Percentiles rank a stretch among this genome's conserved stretches.
Conservation (phyloP, 2,113 vertebrate species). For the Triplophysa siluroides region DNA sequence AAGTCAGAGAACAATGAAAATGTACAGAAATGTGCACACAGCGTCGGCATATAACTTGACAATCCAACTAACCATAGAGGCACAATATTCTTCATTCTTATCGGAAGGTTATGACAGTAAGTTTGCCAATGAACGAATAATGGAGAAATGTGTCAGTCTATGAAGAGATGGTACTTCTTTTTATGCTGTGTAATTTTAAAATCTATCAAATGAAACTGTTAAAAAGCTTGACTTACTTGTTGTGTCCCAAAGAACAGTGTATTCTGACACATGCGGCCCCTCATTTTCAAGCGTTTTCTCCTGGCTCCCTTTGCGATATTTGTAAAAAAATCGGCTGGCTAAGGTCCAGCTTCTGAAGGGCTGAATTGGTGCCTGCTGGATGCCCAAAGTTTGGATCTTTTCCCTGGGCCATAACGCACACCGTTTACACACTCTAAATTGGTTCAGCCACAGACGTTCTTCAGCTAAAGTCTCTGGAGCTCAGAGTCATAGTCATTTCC, state of each 20-base stretch:
- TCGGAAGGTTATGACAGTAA: not conserved
- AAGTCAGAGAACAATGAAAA: not conserved
- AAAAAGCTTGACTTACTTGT: conserved; percentile 82
- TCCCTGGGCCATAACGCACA: conserved; percentile 81
- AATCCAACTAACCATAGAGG: not conserved
- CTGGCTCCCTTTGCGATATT: conserved; percentile 78
- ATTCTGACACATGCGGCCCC: conserved; percentile 78
- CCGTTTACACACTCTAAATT: conserved; percentile 33
- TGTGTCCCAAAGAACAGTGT: conserved; percentile 82
- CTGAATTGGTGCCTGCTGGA: conserved; percentile 65
- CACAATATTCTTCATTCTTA: not conserved
- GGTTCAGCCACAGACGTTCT: conserved; percentile 65
- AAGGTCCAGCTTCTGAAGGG: conserved; percentile 84
- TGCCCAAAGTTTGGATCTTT: conserved; percentile 76
- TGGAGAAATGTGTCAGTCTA: not conserved
- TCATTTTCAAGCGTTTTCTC: conserved; percentile 82
- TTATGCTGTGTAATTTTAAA: not conserved
- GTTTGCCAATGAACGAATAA: not conserved
- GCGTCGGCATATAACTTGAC: not conserved
- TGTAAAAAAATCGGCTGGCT: conserved; percentile 86
- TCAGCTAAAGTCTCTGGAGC: conserved; percentile 64
- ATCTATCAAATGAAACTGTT: not conserved
- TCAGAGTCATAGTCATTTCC: conserved; percentile 78
- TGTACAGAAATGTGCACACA: not conserved
- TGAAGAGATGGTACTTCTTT: not conserved